These are phyloP conservation scores for Drosophila pseudotakahashii DNA, from an alignment of 2,888 invertebrate genomes.

Conservation along the genomic window DNA sequence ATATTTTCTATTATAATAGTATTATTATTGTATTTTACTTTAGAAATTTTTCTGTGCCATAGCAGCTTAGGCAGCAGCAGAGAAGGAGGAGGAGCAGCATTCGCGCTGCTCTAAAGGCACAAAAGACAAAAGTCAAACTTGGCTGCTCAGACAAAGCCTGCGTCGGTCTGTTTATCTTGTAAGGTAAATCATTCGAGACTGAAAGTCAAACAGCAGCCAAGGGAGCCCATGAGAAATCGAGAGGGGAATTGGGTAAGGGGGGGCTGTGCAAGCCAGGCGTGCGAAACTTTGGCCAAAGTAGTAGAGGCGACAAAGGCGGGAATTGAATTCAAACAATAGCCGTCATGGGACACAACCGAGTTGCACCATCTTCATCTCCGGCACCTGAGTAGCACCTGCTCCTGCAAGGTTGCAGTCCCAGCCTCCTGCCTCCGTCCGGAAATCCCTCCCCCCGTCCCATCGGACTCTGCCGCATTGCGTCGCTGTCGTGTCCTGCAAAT, in stretches of 20 bases:
- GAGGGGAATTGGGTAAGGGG: slow-evolving; percentile 4
- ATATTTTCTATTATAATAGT: too few species aligned
- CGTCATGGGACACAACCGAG: slow-evolving; percentile 56
- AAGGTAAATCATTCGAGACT: slow-evolving; percentile 80
- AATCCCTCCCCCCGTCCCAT: slow-evolving; percentile 4
- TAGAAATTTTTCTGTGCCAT: neutral
- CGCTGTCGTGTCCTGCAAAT: slow-evolving; percentile 63
- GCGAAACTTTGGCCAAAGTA: slow-evolving; percentile 71
- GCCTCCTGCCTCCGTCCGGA: neutral
- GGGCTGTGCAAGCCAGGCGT: slow-evolving; percentile 9
- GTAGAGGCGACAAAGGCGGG: slow-evolving; percentile 76
- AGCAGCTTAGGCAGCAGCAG: neutral
- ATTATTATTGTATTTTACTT: too few species aligned
- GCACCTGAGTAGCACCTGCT: slow-evolving; percentile 11
- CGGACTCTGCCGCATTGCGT: slow-evolving; percentile 67
- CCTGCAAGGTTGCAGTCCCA: slow-evolving; percentile 11
- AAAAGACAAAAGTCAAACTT: slow-evolving; percentile 79
- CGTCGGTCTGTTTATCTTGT: slow-evolving; percentile 72
- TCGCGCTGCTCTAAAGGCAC: slow-evolving; percentile 12
- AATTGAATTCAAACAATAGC: slow-evolving; percentile 79
- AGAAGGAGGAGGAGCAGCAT: neutral
- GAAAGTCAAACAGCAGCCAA: slow-evolving; percentile 74
- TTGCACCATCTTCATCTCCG: slow-evolving; percentile 7
- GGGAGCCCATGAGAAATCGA: slow-evolving; percentile 18
- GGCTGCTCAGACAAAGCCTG: slow-evolving; percentile 63